Evolutionary conservation across 2,888 invertebrate species (phyloP).

Genomic region (Gandaritis pyraliata): DNA sequence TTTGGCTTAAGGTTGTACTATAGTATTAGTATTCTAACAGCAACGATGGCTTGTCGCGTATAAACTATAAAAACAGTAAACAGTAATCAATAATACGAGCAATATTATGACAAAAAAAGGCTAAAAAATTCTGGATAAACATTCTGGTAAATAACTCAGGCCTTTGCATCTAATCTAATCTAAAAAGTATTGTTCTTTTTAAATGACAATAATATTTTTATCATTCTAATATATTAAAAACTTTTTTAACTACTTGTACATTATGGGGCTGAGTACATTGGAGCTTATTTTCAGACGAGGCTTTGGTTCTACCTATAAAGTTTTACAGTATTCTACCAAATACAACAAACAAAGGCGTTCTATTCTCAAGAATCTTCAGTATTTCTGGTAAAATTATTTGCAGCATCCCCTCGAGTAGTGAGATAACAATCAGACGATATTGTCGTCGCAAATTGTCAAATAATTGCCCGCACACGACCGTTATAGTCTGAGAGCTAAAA

Average conservation of each 20-base stretch:
- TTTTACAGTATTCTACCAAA: not conserved
- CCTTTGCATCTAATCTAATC: no score
- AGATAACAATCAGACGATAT: constrained; percentile 48
- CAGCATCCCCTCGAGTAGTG: constrained; percentile 26
- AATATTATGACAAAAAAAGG: no score
- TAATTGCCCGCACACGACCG: constrained; percentile 43
- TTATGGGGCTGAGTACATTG: no score
- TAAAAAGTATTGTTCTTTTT: no score
- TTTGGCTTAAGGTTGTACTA: not conserved
- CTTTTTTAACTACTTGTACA: no score
- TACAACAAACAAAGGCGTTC: not conserved
- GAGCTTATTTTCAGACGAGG: no score
- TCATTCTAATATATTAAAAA: no score
- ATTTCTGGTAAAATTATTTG: constrained; percentile 3
- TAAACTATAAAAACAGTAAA: not conserved
- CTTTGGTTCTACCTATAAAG: no score
- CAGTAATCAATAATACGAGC: no score
- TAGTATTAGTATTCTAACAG: not conserved
- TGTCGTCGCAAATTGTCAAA: constrained; percentile 52
- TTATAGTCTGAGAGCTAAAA: constrained; percentile 21
- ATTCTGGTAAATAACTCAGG: no score
- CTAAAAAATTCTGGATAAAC: no score
- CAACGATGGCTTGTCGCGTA: not conserved
- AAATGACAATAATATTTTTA: no score
- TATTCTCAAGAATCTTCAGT: not conserved